phyloP scores from a whole-genome alignment of 2,888 invertebrate species.

The Allacma fusca region DNA sequence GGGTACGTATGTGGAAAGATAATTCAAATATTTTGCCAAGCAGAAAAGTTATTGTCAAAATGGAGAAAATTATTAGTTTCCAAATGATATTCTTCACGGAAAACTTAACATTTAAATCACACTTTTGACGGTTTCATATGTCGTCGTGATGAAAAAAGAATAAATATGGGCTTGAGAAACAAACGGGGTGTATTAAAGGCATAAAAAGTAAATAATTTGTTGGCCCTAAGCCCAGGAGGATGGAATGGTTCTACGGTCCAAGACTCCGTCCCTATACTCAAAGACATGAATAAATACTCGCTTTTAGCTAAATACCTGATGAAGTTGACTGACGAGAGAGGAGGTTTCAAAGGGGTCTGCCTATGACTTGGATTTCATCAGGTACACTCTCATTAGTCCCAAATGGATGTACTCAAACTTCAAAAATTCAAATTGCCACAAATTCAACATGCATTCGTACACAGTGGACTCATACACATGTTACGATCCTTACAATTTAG shows the following conservation, averaged over 20 bases:
- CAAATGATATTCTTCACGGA: background rate
- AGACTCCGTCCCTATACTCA: background rate
- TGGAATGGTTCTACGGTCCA: background rate
- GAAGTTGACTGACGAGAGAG: background rate
- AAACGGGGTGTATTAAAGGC: background rate
- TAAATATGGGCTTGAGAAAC: background rate
- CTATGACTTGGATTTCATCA: background rate
- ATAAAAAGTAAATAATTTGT: background rate
- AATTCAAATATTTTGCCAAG: no score
- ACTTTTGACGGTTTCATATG: background rate
- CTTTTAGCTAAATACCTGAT: background rate
- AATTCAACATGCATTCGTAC: background rate
- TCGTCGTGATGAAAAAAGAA: background rate
- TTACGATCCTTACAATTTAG: no score
- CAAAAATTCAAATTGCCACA: background rate
- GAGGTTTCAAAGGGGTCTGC: background rate
- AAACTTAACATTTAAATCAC: background rate
- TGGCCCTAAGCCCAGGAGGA: background rate
- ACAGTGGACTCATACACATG: no score
- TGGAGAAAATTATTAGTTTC: background rate
- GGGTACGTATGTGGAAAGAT: no score
- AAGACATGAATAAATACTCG: background rate
- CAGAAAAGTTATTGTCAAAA: background rate
- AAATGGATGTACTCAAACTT: background rate
- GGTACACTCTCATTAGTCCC: conserved; percentile 3